Base-by-base conservation (phyloP, 1,140 invertebrate species). In the Hydropsyche tenuis region DNA sequence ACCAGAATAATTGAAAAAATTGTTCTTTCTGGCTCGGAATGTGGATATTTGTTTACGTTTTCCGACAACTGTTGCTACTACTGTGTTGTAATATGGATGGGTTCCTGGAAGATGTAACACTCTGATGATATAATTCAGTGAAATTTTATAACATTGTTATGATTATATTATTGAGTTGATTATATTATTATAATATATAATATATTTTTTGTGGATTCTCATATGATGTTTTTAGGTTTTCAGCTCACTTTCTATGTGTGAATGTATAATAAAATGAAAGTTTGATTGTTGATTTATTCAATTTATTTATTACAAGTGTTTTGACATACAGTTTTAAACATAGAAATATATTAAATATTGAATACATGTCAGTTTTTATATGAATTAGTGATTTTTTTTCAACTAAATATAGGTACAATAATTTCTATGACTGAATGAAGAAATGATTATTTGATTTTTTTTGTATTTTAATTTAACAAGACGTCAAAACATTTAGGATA, bases 1-100 rank as follows among this genome's bases (percentile, higher is more conserved):
- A 65, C 30, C 1, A 30, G 30, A 43, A 65, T 43, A 65, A 43
- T 65, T 65, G 42, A 65, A 65, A 65, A 65, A 65, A 65, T 60
- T 9, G 7, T 60, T 23, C 18, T 60, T 37, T n/a, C 37, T 43
- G 5, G 11, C 20, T 22, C 20, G 9, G 23, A 60, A 60, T 25
- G 56, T 25, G 56, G 23, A 48, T 60, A 25, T 60, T 25, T 60
- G 56, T 60, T 60, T 25, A 25, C n/a, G 14, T 4, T 1, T 1
- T 22, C 14, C 9, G 23, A 23, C 56, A 60, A 60, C 56, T 60
- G 56, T 60, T 60, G 56, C 56, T 60, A 9, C 3, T n/a, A 14
- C 5, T 43, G 37, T 5, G n/a, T n/a, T 37, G 30, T 9, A 37
- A 37, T 9, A 37, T 4, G 3, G 30, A 37, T n/a, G n/a, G n/a